Base-by-base conservation (phyloP, 2,113 vertebrate species). In the Hypocryptadius cinnamomeus region DNA sequence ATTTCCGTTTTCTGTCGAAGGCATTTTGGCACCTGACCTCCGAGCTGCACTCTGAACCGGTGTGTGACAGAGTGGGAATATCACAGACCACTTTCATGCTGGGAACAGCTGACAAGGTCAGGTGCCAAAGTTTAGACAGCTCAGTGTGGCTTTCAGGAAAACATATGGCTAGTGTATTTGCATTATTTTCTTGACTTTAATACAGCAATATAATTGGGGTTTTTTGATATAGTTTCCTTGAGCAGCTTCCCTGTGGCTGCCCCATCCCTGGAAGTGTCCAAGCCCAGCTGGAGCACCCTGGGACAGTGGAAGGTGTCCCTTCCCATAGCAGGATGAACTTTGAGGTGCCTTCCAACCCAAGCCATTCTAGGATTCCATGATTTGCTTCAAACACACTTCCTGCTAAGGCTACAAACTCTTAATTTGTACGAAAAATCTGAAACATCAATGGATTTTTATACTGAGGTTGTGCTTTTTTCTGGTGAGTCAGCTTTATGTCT, bases 41-140 rank as follows among this genome's bases (percentile, higher is more conserved):
- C 11, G 0, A 1, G 44, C 37, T 8, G 72, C 6, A 0, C 23
- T 9, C 39, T 24, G 64, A 7, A 0, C 14, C 7, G 33, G 25
- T 7, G 33, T 17, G 22, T 22, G 3, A 4, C 42, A 39, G 39
- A 12, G 39, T 11, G 5, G 30, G 16, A 12, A 4, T 13, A 2
- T 0, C 4, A 5, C 57, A 15, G 25, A 2, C 17, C 8, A 0
- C 8, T 14, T 4, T 17, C 17, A 0, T 13, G 2, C 27, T 16
- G 25, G 42, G n/a, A 35, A 8, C n/a, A 35, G 37, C 40, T 6
- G 47, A 31, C n/a, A 18, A 5, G 10, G 8, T n/a, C 47, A 27
- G 57, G 22, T 10, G 31, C 8, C 54, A 4, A 1, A 6, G 33
- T 16, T 85, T 13, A 9, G 68, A 47, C 65, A 77, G 30, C 63